Conservation (phyloP, 2,113 vertebrate species). For the Dissostichus mawsoni region DNA sequence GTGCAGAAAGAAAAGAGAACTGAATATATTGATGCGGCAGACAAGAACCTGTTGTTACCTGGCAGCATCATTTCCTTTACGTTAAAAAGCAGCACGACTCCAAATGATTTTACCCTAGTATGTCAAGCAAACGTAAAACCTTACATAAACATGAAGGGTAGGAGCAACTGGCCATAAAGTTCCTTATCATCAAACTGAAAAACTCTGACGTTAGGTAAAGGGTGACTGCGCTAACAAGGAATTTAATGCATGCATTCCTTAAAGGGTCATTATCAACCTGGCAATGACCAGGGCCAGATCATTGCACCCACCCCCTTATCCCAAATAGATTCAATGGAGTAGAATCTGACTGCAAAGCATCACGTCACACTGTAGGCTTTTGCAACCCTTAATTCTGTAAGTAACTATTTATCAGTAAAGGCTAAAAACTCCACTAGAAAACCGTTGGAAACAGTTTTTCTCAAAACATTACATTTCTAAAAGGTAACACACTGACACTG, state of each 20-base stretch:
- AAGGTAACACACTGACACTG: too few species aligned
- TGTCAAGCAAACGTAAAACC: slow-evolving; percentile 14
- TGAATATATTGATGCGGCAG: neutral
- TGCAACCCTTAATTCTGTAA: too few species aligned
- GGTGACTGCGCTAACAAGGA: neutral
- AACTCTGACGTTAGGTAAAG: neutral
- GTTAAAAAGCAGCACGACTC: neutral
- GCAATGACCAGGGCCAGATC: slow-evolving; percentile 5
- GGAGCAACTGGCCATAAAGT: slow-evolving; percentile 11
- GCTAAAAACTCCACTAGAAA: too few species aligned
- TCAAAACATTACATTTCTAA: too few species aligned
- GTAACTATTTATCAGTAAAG: too few species aligned
- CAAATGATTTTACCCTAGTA: neutral
- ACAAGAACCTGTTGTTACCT: neutral
- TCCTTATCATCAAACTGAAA: slow-evolving; percentile 1
- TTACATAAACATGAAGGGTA: neutral
- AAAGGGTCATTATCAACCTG: slow-evolving; percentile 32
- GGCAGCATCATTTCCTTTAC: slow-evolving; percentile 3
- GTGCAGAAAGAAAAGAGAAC: neutral
- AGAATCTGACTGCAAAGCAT: too few species aligned
- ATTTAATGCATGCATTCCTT: slow-evolving; percentile 29
- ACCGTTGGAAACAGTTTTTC: too few species aligned
- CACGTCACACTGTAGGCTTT: too few species aligned
- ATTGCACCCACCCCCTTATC: too few species aligned
- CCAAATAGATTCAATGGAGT: too few species aligned